A percentile compares a stretch with the other conserved stretches of the same genome.
phyloP scores from a whole-genome alignment of 2,113 vertebrate species.

The Microcebus ravelobensis region DNA sequence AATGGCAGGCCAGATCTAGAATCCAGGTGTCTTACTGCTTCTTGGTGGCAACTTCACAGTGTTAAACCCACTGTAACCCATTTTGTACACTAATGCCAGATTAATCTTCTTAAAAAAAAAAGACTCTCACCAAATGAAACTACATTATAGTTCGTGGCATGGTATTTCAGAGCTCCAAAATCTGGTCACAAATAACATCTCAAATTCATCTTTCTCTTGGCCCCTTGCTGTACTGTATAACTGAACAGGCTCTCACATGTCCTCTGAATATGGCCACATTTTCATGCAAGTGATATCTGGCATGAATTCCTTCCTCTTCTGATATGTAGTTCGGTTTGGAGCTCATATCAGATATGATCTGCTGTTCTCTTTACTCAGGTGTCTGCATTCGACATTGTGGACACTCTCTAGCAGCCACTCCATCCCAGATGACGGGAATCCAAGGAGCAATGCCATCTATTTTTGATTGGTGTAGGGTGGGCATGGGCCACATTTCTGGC shows the following conservation, averaged over 20 bases:
- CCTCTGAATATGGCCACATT: background rate
- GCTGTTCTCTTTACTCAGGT: background rate
- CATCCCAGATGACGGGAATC: background rate
- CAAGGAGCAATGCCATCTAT: background rate
- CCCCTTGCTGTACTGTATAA: background rate
- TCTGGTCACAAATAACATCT: background rate
- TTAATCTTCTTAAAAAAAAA: background rate
- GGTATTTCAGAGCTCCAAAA: background rate
- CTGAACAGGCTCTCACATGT: background rate
- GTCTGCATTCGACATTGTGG: background rate
- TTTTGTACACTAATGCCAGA: background rate
- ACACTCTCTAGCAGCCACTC: background rate
- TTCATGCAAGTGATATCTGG: background rate
- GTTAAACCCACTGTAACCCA: background rate
- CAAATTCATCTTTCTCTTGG: background rate
- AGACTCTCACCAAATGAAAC: background rate
- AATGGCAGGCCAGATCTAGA: background rate
- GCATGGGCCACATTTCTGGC: background rate
- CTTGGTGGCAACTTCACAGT: background rate
- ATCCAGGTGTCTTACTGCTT: background rate
- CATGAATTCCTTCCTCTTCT: background rate
- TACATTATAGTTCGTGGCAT: background rate
- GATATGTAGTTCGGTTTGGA: background rate
- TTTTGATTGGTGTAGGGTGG: background rate
- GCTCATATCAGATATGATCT: background rate